Percentiles rank a stretch among this genome's conserved stretches.
phyloP scores from a whole-genome alignment of 2,797 vertebrate genomes.

The Numenius phaeopus region DNA sequence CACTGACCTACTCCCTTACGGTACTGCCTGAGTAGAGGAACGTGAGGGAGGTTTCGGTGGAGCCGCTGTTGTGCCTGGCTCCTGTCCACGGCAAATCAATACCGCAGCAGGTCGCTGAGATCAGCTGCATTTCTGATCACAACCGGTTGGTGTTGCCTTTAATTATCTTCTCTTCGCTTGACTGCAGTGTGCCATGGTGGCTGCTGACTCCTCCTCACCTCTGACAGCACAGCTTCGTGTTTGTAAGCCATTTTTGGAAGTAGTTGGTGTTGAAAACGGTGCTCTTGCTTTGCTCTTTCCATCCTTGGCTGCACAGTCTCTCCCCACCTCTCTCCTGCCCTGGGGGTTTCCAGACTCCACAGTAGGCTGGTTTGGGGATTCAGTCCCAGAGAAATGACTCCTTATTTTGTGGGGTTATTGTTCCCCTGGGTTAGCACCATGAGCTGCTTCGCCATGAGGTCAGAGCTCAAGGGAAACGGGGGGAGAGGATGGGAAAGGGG shows the following conservation, averaged over 20 bases:
- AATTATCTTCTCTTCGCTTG: background rate
- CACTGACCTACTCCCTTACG: background rate
- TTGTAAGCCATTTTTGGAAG: background rate
- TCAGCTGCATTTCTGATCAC: background rate
- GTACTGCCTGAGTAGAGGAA: background rate
- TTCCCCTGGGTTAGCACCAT: background rate
- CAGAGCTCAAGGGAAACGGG: background rate
- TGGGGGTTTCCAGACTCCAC: background rate
- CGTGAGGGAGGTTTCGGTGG: background rate
- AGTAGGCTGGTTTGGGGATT: background rate
- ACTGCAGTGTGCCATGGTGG: background rate
- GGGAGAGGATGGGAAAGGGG: background rate
- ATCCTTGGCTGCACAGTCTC: background rate
- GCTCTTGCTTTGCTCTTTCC: background rate
- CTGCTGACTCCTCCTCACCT: background rate
- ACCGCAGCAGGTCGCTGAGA: background rate
- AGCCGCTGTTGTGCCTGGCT: background rate
- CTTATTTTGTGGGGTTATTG: background rate
- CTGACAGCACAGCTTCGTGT: background rate
- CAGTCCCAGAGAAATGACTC: background rate
- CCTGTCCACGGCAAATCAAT: background rate
- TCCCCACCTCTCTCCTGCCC: background rate
- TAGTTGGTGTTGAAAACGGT: background rate
- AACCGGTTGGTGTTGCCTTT: background rate
- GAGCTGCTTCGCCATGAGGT: background rate